Conservation (phyloP, 2,888 invertebrate species). For the Dasysyrphus albostriatus region DNA sequence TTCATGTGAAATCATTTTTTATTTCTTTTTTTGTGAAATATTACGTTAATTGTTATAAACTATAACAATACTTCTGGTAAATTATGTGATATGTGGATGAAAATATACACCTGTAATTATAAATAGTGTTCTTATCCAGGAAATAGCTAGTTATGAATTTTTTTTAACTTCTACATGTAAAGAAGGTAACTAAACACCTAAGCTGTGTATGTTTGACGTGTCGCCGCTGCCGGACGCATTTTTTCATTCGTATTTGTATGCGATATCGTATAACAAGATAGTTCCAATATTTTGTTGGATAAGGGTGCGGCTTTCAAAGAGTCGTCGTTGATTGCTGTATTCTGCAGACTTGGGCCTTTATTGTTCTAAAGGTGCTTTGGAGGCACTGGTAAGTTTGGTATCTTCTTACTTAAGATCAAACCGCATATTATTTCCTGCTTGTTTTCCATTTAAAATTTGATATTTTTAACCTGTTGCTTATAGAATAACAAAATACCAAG, state of each 20-base stretch:
- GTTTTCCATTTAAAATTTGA: background rate
- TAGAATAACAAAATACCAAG: background rate
- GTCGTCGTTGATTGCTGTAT: background rate
- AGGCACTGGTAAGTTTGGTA: slow-evolving; percentile 45
- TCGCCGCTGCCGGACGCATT: slow-evolving; percentile 44
- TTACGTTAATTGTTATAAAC: background rate
- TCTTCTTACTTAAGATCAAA: background rate
- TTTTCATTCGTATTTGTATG: slow-evolving; percentile 54
- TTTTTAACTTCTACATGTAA: slow-evolving; percentile 11
- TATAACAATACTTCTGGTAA: background rate
- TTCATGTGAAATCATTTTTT: slow-evolving; percentile 17
- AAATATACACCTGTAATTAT: slow-evolving; percentile 9
- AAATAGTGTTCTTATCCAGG: slow-evolving; percentile 12
- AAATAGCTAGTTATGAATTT: slow-evolving; percentile 35
- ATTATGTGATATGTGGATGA: background rate
- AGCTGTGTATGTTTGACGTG: slow-evolving; percentile 55
- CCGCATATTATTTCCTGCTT: background rate
- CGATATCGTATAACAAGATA: slow-evolving; percentile 46
- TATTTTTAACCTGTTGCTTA: slow-evolving; percentile 17
- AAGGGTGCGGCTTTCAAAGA: slow-evolving; percentile 64
- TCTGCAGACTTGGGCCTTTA: slow-evolving; percentile 23
- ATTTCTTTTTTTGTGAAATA: slow-evolving; percentile 8
- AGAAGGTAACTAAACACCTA: slow-evolving; percentile 26
- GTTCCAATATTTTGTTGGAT: slow-evolving; percentile 33
- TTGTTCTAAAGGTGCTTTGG: background rate